Percentiles rank a stretch among this genome's conserved stretches.
Evolutionary conservation across 1,140 invertebrate genomes (phyloP).

Genomic region (Notospermus geniculatus): DNA sequence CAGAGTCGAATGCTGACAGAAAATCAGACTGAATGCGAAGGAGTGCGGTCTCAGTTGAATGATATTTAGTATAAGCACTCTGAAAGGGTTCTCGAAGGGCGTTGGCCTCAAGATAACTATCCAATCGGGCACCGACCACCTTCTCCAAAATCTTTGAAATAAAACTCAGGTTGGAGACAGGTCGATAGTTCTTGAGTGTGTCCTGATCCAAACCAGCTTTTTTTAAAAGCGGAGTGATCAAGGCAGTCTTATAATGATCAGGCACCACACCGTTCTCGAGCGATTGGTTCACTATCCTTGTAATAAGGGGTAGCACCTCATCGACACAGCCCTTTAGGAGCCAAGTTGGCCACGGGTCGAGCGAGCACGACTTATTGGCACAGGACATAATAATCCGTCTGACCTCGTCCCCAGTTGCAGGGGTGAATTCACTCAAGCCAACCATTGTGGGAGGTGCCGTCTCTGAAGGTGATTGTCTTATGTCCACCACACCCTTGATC

Average conservation of each 20-base stretch:
- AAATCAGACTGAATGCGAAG: slow-evolving; percentile 63
- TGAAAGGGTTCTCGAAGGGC: slow-evolving; percentile 15
- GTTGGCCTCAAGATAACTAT: slow-evolving; percentile 12
- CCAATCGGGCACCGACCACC: slow-evolving; percentile 7
- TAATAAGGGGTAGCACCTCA: slow-evolving; percentile 12
- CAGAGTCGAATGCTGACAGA: too few species aligned
- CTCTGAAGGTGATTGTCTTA: background rate
- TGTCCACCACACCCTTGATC: background rate
- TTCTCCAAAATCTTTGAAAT: slow-evolving; percentile 25
- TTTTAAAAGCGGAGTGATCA: slow-evolving; percentile 23
- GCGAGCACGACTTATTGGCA: slow-evolving; percentile 16
- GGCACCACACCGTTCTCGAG: slow-evolving; percentile 8
- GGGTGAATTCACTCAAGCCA: background rate
- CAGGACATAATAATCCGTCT: background rate
- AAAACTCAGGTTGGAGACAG: slow-evolving; percentile 21
- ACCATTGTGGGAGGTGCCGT: background rate
- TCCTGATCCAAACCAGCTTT: slow-evolving; percentile 22
- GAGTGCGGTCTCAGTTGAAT: slow-evolving; percentile 22
- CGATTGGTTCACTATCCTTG: slow-evolving; percentile 13
- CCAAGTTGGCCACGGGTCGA: slow-evolving; percentile 21
- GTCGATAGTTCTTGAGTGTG: slow-evolving; percentile 19
- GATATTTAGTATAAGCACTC: slow-evolving; percentile 16
- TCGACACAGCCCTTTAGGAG: slow-evolving; percentile 15
- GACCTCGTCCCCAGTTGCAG: background rate
- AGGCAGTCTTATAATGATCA: slow-evolving; percentile 15